Conservation (phyloP, 2,797 vertebrate genomes). For the Sebastes steindachneri region DNA sequence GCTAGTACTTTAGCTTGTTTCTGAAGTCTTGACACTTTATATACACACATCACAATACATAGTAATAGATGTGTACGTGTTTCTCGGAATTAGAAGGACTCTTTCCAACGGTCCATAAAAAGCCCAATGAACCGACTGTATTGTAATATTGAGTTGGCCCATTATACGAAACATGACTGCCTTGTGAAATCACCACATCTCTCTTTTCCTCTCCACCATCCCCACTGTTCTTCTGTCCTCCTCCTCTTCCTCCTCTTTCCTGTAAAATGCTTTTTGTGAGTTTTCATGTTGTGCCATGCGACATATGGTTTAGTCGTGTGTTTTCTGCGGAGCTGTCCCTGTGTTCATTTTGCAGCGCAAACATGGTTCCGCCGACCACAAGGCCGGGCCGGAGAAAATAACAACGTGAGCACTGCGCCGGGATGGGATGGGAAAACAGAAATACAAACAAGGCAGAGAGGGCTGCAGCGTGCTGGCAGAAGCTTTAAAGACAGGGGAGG, state of each 20-base stretch:
- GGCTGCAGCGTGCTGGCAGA: conserved; percentile 44
- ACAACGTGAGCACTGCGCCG: conserved; percentile 55
- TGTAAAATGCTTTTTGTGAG: conserved; percentile 11
- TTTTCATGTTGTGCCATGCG: conserved; percentile 31
- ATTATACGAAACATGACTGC: not conserved
- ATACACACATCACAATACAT: not conserved
- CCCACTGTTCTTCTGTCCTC: not conserved
- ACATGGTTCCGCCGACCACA: conserved; percentile 64
- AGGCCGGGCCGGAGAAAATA: conserved; percentile 69
- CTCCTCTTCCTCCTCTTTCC: not conserved
- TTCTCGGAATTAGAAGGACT: not conserved
- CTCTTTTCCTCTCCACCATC: not conserved
- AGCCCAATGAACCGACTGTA: not conserved
- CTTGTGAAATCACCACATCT: conserved; percentile 30
- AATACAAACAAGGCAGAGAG: conserved; percentile 69
- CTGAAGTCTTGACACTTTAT: not conserved
- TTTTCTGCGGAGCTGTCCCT: conserved; percentile 3
- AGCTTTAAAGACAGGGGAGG: conserved; percentile 53
- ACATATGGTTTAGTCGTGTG: conserved; percentile 8
- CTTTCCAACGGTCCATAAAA: too few relatives aligned
- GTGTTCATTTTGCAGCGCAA: conserved; percentile 36
- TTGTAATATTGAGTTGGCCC: conserved; percentile 4
- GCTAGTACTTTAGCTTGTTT: not conserved
- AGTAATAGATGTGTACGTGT: not conserved
- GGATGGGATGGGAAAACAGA: conserved; percentile 56